Evolutionary conservation across 2,113 vertebrate species (phyloP).

Genomic region (Corythornis vintsioides): DNA sequence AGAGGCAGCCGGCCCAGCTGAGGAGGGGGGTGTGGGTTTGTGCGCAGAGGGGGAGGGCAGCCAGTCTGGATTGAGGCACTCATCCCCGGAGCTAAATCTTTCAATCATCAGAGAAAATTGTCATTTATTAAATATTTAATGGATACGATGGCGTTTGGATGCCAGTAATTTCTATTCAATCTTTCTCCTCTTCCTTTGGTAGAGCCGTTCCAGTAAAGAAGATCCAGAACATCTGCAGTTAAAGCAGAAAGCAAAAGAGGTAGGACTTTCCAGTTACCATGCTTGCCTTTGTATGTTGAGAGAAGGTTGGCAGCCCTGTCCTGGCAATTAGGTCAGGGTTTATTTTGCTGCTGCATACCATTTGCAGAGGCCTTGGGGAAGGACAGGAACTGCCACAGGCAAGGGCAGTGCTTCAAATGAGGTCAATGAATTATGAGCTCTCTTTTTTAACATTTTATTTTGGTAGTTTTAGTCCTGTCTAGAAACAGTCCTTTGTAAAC

Average conservation of each 20-base stretch:
- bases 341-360: constrained; percentile 93
- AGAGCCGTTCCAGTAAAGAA: constrained; percentile 90
- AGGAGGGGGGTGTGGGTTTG: background rate
- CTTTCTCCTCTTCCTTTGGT: constrained; percentile 77
- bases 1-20: constrained; percentile 71
- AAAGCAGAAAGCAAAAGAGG: constrained; percentile 94
- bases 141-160: constrained; percentile 65
- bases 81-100: constrained; percentile 77
- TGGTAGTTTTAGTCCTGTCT: constrained; percentile 75
- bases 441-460: constrained; percentile 78
- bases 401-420: constrained; percentile 88
- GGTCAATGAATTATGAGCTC: constrained; percentile 79
- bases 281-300: constrained; percentile 73
- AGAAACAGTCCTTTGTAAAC: constrained; percentile 75
- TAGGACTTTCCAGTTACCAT: constrained; percentile 72
- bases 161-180: constrained; percentile 70
- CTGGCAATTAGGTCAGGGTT: constrained; percentile 96
- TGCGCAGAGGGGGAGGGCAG: constrained; percentile 2
- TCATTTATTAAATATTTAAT: constrained; percentile 84
- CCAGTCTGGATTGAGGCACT: constrained; percentile 72
- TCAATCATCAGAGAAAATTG: constrained; percentile 79
- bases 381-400: constrained; percentile 88
- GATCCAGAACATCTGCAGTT: constrained; percentile 90
- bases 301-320: constrained; percentile 82
- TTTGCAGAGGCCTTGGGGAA: constrained; percentile 92